phyloP scores from a whole-genome alignment of 2,888 invertebrate genomes.

The Lissonota sp. region DNA sequence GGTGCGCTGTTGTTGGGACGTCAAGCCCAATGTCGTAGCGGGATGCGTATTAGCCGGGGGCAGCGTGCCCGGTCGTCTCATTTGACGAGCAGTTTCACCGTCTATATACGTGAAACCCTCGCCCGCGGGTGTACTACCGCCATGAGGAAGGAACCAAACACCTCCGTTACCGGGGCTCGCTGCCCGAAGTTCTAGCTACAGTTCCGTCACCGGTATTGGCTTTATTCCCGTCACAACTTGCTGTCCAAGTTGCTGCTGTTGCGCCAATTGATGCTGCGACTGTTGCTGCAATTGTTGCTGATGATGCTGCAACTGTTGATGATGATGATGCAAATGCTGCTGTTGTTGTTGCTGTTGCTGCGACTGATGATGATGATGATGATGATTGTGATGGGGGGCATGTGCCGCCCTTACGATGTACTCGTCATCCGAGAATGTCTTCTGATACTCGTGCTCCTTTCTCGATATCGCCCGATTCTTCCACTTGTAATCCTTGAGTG shows the following conservation, averaged over 20 bases:
- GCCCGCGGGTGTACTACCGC: slow-evolving; percentile 87
- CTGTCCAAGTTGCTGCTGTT: slow-evolving; percentile 76
- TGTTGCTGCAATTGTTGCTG: slow-evolving; percentile 79
- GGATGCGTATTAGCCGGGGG: slow-evolving; percentile 73
- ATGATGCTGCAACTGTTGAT: slow-evolving; percentile 83
- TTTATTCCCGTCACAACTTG: slow-evolving; percentile 83
- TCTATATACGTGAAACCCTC: slow-evolving; percentile 92
- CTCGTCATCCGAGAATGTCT: slow-evolving; percentile 95
- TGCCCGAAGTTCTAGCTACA: slow-evolving; percentile 98
- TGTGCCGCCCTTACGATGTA: slow-evolving; percentile 90
- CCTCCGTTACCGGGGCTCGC: slow-evolving; percentile 88
- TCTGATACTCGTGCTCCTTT: slow-evolving; percentile 95
- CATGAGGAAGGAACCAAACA: slow-evolving; percentile 89
- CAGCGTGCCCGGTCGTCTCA: slow-evolving; percentile 83
- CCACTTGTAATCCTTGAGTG: slow-evolving; percentile 93
- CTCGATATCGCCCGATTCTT: slow-evolving; percentile 89
- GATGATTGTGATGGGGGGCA: slow-evolving; percentile 85
- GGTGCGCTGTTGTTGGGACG: slow-evolving; percentile 58
- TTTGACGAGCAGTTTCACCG: slow-evolving; percentile 87
- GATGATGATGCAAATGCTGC: slow-evolving; percentile 82
- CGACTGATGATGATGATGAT: slow-evolving; percentile 82
- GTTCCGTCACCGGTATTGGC: slow-evolving; percentile 95
- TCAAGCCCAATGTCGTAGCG: slow-evolving; percentile 37
- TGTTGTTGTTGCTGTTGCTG: slow-evolving; percentile 78
- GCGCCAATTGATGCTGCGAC: slow-evolving; percentile 80